Evolutionary conservation across 2,113 vertebrate genomes (phyloP).

Genomic region (Sorex araneus): DNA sequence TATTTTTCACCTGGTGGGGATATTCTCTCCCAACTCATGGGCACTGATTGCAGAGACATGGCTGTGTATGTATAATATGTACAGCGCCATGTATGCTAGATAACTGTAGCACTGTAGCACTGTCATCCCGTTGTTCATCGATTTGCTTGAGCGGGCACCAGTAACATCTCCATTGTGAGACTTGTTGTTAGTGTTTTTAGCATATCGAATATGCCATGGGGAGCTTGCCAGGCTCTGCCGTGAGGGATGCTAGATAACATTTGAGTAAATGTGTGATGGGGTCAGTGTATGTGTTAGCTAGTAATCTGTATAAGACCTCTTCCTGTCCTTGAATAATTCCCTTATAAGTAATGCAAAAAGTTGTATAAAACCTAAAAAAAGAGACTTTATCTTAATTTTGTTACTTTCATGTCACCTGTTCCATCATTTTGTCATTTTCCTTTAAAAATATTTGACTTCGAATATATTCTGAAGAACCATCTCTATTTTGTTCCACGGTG

Average conservation of each 20-base stretch:
- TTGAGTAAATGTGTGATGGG: not conserved
- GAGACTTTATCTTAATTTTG: not conserved
- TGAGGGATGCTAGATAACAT: not conserved
- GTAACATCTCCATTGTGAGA: too few species aligned
- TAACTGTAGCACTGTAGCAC: too few species aligned
- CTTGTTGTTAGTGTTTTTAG: too few species aligned
- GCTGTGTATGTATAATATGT: not conserved
- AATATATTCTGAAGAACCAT: slow-evolving; percentile 34
- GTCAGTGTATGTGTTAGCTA: not conserved
- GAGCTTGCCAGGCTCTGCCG: too few species aligned
- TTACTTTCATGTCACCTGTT: slow-evolving; percentile 22
- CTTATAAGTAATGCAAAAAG: not conserved
- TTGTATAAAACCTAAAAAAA: slow-evolving; percentile 29
- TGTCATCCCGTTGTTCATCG: too few species aligned
- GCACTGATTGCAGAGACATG: not conserved
- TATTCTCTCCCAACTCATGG: not conserved
- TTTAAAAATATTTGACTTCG: not conserved
- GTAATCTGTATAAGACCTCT: not conserved
- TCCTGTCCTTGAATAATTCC: slow-evolving; percentile 4
- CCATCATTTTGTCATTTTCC: slow-evolving; percentile 14
- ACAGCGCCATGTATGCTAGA: not conserved
- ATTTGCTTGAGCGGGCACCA: too few species aligned
- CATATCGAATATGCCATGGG: too few species aligned
- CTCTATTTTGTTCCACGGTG: not conserved
- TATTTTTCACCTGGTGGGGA: not conserved